phyloP scores from a whole-genome alignment of 2,888 invertebrate genomes.

The Crocallis elinguaria region DNA sequence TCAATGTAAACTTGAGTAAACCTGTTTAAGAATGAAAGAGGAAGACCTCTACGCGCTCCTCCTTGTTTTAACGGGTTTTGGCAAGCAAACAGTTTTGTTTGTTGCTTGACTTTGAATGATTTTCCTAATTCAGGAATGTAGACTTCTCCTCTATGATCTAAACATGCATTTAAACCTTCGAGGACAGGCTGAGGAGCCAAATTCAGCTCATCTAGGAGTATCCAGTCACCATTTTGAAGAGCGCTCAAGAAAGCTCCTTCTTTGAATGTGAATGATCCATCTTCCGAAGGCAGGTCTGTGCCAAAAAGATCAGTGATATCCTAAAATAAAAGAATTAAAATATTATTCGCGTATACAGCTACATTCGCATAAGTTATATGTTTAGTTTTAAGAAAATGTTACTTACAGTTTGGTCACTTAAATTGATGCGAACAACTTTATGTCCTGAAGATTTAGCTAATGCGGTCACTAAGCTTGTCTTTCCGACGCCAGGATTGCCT shows the following conservation, averaged over 20 bases:
- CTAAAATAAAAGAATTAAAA: conserved; percentile 64
- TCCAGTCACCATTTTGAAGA: conserved; percentile 97
- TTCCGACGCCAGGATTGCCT: conserved; percentile 99
- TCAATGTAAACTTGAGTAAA: conserved; percentile 95
- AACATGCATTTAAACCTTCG: conserved; percentile 98
- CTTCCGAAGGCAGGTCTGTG: conserved; percentile 97
- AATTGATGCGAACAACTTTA: conserved; percentile 95
- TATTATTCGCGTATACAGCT: not conserved
- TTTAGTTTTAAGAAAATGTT: too few relatives aligned
- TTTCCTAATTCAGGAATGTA: conserved; percentile 97
- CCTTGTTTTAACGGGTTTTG: conserved; percentile 99
- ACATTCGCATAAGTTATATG: too few relatives aligned
- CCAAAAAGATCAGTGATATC: conserved; percentile 99
- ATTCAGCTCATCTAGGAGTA: conserved; percentile 98
- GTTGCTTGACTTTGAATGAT: conserved; percentile 90
- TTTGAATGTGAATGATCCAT: conserved; percentile 97
- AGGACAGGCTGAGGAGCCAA: conserved; percentile 99
- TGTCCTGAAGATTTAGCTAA: conserved; percentile 94
- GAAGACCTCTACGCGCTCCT: conserved; percentile 97
- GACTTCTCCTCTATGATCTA: conserved; percentile 98
- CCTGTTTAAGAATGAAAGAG: conserved; percentile 98
- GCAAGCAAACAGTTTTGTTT: conserved; percentile 97
- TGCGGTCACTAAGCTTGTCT: conserved; percentile 97
- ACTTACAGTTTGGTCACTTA: conserved; percentile 98
- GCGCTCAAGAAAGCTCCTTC: conserved; percentile 98